Evolutionary conservation across 2,888 invertebrate species (phyloP).

Genomic region (Trichacis sp.): DNA sequence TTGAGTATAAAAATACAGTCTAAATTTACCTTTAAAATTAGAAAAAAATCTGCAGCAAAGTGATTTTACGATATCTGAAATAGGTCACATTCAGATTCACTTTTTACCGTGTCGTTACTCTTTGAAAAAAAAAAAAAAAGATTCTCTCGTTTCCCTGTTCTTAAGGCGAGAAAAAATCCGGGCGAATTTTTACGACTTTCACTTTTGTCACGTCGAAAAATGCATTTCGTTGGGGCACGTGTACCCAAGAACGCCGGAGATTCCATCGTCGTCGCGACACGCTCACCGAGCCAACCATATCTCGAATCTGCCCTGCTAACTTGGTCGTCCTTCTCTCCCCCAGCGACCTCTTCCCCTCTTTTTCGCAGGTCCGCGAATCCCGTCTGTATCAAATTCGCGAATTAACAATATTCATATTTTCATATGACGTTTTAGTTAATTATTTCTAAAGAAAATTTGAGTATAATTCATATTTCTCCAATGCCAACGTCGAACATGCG

Average conservation of each 20-base stretch:
- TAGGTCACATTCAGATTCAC: no score
- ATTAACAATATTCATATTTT: no score
- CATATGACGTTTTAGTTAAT: no score
- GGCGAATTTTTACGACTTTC: slow-evolving; percentile 2
- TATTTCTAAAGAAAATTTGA: no score
- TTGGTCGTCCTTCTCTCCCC: slow-evolving; percentile 26
- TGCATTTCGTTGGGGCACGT: slow-evolving; percentile 13
- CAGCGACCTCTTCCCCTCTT: slow-evolving; percentile 15
- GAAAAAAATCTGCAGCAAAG: no score
- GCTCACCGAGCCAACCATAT: slow-evolving; percentile 46
- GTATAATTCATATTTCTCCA: no score
- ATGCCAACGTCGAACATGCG: no score
- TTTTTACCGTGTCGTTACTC: no score
- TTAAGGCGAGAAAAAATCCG: slow-evolving; percentile 30
- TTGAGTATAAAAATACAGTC: no score
- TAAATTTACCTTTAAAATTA: no score
- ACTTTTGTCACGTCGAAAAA: slow-evolving; percentile 3
- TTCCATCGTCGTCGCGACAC: slow-evolving; percentile 50
- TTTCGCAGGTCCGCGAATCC: slow-evolving; percentile 14
- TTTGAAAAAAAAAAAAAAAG: no score
- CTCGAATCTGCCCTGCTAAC: slow-evolving; percentile 36
- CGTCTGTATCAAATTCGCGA: neutral
- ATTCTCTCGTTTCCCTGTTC: slow-evolving; percentile 31
- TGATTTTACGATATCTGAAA: no score
- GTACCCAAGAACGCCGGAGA: slow-evolving; percentile 41